Evolutionary conservation across 1,140 invertebrate genomes (phyloP), one percentile per base, ranked within the genome.

Genomic region (Drosophila navojoa): DNA sequence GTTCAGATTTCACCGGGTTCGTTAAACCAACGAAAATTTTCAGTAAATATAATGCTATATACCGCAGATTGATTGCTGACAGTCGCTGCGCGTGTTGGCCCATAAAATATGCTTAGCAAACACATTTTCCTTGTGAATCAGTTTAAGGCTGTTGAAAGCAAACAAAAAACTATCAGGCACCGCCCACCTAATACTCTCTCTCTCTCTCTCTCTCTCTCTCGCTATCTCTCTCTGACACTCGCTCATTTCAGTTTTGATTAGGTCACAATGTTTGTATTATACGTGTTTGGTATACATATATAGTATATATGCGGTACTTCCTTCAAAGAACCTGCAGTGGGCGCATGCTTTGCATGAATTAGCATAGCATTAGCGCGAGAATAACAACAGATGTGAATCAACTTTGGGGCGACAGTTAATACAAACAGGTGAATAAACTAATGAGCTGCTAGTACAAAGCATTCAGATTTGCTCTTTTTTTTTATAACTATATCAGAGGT

Each of bases 311-410:
- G n/a, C 29, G 44, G 19, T 7, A 87, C 68, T 85, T 85, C 81
- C 81, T 85, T 42, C 27, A 69, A 71, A 66, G 57, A 74, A 61
- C 75, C 62, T 59, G 79, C 70, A 70, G 71, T 81, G 68, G 82
- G 67, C 81, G 77, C 82, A 82, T 76, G 85, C 79, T 87, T 76
- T 71, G 79, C 84, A 87, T 87, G 77, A 84, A 87, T 87, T 89
- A 87, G 84, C 84, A 87, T 89, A 58, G 15, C 49, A 79, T 84
- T 40, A 70, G 62, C 57, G 63, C 70, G 63, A 72, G 80, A 79
- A 71, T 27, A 85, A 77, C 77, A 71, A 63, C 49, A 67, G 55
- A 59, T 52, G 47, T 19, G 35, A 19, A 38, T 35, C 22, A 71
- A 71, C 42, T 61, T 69, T 77, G 60, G 60, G 57, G 61, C 60